A percentile compares a stretch with the other conserved stretches of the same genome.
Conservation (phyloP, 2,797 vertebrate genomes). For the Spinus pinus region DNA sequence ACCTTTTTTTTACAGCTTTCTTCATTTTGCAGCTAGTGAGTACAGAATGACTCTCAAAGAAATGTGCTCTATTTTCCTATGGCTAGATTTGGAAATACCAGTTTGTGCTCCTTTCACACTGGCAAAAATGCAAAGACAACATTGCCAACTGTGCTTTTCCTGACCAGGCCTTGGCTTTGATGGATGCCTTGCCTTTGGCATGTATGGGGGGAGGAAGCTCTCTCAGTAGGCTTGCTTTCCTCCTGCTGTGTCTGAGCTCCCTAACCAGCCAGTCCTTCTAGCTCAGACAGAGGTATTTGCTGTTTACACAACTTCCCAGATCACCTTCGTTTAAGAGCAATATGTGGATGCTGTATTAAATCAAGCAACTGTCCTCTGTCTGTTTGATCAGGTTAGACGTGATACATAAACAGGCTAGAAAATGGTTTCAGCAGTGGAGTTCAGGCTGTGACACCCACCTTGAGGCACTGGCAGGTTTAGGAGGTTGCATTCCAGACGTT, state of each 20-base stretch:
- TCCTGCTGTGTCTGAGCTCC: not conserved
- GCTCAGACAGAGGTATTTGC: conserved; percentile 6
- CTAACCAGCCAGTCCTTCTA: not conserved
- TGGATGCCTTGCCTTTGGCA: not conserved
- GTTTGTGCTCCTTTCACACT: not conserved
- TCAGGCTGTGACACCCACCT: not conserved
- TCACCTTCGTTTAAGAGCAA: not conserved
- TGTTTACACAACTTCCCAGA: conserved; percentile 1
- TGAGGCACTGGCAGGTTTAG: not conserved
- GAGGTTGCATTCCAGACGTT: conserved; percentile 42
- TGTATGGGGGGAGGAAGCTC: not conserved
- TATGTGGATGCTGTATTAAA: not conserved
- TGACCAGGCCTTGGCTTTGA: not conserved
- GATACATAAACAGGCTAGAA: not conserved
- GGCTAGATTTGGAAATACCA: not conserved
- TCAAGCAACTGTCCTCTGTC: not conserved
- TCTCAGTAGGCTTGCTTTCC: conserved; percentile 26
- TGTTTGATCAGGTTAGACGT: not conserved
- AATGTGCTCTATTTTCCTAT: not conserved
- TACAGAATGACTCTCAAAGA: not conserved
- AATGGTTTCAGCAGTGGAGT: conserved; percentile 4
- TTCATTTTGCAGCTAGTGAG: not conserved
- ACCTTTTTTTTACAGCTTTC: not conserved
- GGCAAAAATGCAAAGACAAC: not conserved
- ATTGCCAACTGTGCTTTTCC: not conserved